Percentiles rank a stretch among this genome's conserved stretches.
phyloP scores from a whole-genome alignment of 2,797 vertebrate species.

The Hydrocynus forskahlii region DNA sequence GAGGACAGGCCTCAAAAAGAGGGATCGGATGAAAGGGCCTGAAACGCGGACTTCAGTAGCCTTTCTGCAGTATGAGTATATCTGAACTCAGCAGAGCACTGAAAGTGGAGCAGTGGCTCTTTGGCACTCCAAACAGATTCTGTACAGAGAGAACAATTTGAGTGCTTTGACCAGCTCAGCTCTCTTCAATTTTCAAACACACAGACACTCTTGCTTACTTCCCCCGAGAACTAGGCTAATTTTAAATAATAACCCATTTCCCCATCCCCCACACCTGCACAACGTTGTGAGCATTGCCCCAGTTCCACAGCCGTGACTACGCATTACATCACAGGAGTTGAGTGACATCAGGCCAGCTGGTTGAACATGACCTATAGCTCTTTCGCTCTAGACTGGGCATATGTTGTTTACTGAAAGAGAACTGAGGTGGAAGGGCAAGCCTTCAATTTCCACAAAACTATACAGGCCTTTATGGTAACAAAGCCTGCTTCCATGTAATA shows the following conservation, averaged over 20 bases:
- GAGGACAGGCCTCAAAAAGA: slow-evolving; percentile 25
- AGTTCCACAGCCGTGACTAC: not conserved
- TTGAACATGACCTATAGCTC: not conserved
- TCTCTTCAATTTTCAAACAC: not conserved
- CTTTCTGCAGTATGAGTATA: not conserved
- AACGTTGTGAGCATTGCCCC: slow-evolving; percentile 25
- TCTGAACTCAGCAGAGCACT: slow-evolving; percentile 5
- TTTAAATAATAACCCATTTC: slow-evolving; percentile 21
- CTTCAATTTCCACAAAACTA: not conserved
- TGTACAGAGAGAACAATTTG: no score
- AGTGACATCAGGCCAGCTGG: slow-evolving; percentile 25
- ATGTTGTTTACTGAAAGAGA: slow-evolving; percentile 8
- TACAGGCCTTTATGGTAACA: not conserved
- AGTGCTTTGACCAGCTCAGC: not conserved
- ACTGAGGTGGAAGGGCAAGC: not conserved
- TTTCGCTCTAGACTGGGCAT: not conserved
- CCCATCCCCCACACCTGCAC: slow-evolving; percentile 27
- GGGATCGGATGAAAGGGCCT: not conserved
- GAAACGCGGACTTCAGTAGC: not conserved
- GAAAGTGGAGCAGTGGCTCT: slow-evolving; percentile 14
- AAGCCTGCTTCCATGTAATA: not conserved
- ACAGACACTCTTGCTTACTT: not conserved
- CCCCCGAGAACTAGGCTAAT: slow-evolving; percentile 27
- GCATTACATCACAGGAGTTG: not conserved
- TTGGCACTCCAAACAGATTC: not conserved